These are phyloP conservation scores for Drosophila nasuta DNA, from an alignment of 1,140 invertebrate species.

Conservation along the genomic window DNA sequence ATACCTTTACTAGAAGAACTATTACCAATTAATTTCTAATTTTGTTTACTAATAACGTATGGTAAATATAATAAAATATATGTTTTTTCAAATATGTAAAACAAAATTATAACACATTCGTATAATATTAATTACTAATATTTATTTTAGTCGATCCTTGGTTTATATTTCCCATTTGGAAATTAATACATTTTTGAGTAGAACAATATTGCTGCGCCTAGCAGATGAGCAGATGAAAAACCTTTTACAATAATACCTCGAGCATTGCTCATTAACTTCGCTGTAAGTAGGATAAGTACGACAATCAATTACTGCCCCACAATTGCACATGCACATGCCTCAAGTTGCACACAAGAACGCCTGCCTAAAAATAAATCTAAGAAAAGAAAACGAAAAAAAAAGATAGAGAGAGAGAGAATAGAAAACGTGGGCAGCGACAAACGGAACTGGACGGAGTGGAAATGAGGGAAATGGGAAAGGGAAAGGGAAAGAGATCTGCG, in stretches of 20 bases:
- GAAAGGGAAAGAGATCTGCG: conserved; percentile 15
- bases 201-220: background rate
- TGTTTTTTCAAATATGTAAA: too few relatives aligned
- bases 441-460: conserved; percentile 40
- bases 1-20: too few relatives aligned
- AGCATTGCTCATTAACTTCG: conserved; percentile 35
- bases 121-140: too few relatives aligned
- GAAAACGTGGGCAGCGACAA: conserved; percentile 39
- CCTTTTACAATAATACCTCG: conserved; percentile 11
- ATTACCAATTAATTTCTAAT: too few relatives aligned
- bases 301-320: conserved; percentile 75
- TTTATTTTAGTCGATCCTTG: too few relatives aligned
- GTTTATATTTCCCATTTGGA: too few relatives aligned
- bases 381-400: too few relatives aligned
- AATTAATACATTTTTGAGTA: conserved; percentile 9
- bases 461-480: background rate
- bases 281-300: conserved; percentile 58
- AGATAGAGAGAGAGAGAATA: background rate
- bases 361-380: conserved; percentile 59
- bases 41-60: too few relatives aligned
- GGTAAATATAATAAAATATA: too few relatives aligned
- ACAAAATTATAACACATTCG: too few relatives aligned
- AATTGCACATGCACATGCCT: conserved; percentile 61
- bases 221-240: conserved; percentile 5
- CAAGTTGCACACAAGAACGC: conserved; percentile 31